Base-by-base conservation (phyloP, 92 coral and sea anemone genomes). In the Epizoanthus ramosus region DNA sequence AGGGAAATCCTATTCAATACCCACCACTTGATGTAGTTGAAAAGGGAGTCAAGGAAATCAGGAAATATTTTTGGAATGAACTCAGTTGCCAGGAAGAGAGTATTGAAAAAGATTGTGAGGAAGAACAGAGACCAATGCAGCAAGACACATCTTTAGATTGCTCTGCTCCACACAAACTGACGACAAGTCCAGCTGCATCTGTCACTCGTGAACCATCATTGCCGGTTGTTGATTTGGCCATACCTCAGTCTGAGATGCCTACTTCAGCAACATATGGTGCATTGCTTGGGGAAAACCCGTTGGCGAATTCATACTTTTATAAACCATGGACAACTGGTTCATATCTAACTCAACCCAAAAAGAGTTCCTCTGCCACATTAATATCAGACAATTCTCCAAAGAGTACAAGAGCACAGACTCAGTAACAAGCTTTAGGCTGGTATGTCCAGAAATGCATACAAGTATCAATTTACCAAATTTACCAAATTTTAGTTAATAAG, bases 321-420 rank as follows among this genome's bases (percentile, higher is more conserved):
- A 87, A 88, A 57, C 91, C 96, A 19, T 92, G 96, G 96, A 90
- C 87, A 61, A 81, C 91, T 54, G 96, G 93, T 37, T 80, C 80
- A 0, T 92, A 60, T 73, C 85, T 92, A 17, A 90, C 85, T 41
- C 83, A 58, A 22, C 54, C 87, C 18, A 73, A 39, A 15, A 54
- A 54, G 5, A 39, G 33, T 43, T 71, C 58, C 3, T 24, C 58
- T 18, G n/a, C 12, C 23, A 14, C 17, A 39, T 35, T 13, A n/a
- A 15, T 22, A 4, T 21, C 31, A 71, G 12, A 16, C 8, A 21
- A 16, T 18, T 28, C 57, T 19, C 35, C 35, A 71, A 24, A 71
- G 57, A 71, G 33, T 71, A 45, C 2, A 1, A 14, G 23, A 18
- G 18, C 58, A n/a, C 25, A 64, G 12, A 4, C 14, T 25, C 18